Base-by-base conservation (phyloP, 2,888 invertebrate genomes). In the Corythucha ciliata region DNA sequence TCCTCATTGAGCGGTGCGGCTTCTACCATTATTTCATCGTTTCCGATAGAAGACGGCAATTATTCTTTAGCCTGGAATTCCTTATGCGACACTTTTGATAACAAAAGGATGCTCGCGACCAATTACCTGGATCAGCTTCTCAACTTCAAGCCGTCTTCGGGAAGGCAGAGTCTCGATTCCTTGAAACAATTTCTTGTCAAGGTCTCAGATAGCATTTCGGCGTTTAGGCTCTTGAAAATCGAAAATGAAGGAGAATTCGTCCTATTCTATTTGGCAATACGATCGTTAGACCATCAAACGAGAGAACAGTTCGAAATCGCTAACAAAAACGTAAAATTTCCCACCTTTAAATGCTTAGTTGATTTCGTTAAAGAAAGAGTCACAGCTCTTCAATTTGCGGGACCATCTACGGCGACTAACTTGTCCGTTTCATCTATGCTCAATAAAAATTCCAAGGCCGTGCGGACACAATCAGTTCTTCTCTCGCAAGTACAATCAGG, bases 261-360 rank as follows among this genome's bases (percentile, higher is more conserved):
- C 8, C 22, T 53, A 22, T 49, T 53, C 33, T 33, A 48, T 33
- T 10, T 53, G 6, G 49, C 53, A 2, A 21, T 50, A 16, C 22
- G 42, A 12, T 22, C 18, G 12, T 32, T 52, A 20, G 40, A 48
- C 24, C 10, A 29, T n/a, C 3, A 18, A 3, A 52, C 47, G 14
- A 20, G 52, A n/a, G 41, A 36, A 45, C 47, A 52, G 25, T 52
- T 40, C 34, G 52, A 52, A 39, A 20, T 32, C n/a, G 47, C 36
- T 14, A 26, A 52, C 20, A 47, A 3, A 12, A 22, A 39, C 18
- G 40, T 39, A 14, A 32, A 22, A 20, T 48, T 48, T 27, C 48
- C 52, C 16, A 36, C 21, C 18, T 40, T 52, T 40, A 27, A 52
- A 37, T 20, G 20, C 5, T 25, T 52, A 16, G 41, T 6, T 10